phyloP scores from a whole-genome alignment of 2,113 vertebrate genomes.

The Sturnus vulgaris region DNA sequence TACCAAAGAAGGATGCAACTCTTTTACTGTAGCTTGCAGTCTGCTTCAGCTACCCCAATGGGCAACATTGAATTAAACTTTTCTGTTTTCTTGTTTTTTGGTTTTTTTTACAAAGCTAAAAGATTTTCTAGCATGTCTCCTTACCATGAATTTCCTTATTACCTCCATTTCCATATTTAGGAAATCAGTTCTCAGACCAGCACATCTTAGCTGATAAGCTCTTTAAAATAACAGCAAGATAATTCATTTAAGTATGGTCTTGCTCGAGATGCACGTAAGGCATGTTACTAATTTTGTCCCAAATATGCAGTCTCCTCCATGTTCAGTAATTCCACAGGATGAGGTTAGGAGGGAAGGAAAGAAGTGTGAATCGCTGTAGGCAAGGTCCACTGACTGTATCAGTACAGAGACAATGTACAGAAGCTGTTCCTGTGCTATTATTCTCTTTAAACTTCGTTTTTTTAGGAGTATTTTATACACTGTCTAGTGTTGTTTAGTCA shows the following conservation, averaged over 20 bases:
- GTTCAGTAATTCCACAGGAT: neutral
- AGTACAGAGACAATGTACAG: neutral
- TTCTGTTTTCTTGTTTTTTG: neutral
- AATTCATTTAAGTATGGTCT: neutral
- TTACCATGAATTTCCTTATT: neutral
- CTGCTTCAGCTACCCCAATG: neutral
- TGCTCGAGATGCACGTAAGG: neutral
- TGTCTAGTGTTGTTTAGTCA: neutral
- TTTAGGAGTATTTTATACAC: neutral
- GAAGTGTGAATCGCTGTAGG: neutral
- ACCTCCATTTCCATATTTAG: neutral
- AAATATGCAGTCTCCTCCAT: neutral
- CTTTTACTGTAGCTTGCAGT: neutral
- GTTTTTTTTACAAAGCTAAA: neutral
- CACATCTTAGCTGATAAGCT: neutral
- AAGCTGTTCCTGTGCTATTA: neutral
- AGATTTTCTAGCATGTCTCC: neutral
- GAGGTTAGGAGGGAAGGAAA: neutral
- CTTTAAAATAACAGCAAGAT: neutral
- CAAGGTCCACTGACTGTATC: neutral
- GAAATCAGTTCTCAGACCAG: neutral
- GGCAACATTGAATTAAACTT: neutral
- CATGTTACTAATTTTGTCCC: neutral
- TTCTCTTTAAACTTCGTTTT: neutral
- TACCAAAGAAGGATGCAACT: neutral